phyloP scores from a whole-genome alignment of 2,113 vertebrate species.

The Dromaius novaehollandiae region DNA sequence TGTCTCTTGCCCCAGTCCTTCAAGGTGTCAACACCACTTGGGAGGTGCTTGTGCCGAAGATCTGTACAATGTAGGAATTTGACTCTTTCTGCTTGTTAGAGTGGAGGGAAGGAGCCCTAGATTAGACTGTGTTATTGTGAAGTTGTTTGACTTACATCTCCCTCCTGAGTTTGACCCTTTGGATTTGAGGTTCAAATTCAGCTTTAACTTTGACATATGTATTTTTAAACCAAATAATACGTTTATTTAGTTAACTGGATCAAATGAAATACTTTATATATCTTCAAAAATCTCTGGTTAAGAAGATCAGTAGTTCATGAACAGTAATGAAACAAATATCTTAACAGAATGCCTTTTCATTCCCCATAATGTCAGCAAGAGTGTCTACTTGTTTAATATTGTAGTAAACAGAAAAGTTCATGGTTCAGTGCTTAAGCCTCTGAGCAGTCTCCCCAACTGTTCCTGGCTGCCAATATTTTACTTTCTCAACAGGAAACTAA shows the following conservation, averaged over 20 bases:
- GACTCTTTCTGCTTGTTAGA: neutral
- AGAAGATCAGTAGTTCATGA: neutral
- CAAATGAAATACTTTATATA: constrained; percentile 28
- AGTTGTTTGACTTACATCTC: neutral
- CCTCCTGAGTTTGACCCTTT: constrained; percentile 30
- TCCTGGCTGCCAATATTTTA: constrained; percentile 58
- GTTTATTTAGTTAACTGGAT: constrained; percentile 39
- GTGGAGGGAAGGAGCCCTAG: neutral
- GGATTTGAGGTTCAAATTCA: constrained; percentile 14
- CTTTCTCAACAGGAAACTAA: constrained; percentile 67
- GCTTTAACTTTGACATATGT: neutral
- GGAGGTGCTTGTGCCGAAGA: neutral
- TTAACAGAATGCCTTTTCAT: constrained; percentile 57
- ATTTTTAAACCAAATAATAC: constrained; percentile 27
- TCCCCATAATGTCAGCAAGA: constrained; percentile 50
- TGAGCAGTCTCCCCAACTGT: constrained; percentile 51
- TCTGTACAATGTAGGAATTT: neutral
- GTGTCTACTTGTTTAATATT: constrained; percentile 58
- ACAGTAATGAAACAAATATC: constrained; percentile 36
- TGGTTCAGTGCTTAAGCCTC: constrained; percentile 58
- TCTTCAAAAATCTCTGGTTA: constrained; percentile 11
- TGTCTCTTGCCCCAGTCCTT: constrained; percentile 24
- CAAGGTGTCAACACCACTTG: constrained; percentile 1
- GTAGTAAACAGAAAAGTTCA: constrained; percentile 63
- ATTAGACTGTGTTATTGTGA: neutral